Percentiles rank a stretch among this genome's conserved stretches.
Evolutionary conservation across 2,797 vertebrate species (phyloP).

Genomic region (Cyprinella venusta): DNA sequence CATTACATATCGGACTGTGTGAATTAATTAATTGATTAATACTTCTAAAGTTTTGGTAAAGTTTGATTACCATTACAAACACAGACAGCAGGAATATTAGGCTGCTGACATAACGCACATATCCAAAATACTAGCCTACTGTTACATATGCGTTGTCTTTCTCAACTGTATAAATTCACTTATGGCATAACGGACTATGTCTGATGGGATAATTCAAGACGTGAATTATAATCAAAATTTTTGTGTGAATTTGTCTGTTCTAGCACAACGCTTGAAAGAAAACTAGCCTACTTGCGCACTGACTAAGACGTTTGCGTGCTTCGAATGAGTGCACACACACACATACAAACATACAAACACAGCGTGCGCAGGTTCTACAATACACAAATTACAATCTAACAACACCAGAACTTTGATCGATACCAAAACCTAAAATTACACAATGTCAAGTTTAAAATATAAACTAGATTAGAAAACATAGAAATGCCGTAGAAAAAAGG

Average conservation of each 20-base stretch:
- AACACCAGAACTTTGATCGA: background rate
- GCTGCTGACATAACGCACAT: background rate
- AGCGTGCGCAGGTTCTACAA: background rate
- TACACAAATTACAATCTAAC: conserved; percentile 18
- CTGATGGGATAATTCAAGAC: background rate
- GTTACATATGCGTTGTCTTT: no score
- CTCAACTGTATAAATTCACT: background rate
- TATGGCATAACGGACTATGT: background rate
- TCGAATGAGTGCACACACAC: no score
- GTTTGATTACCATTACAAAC: no score
- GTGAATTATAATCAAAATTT: background rate
- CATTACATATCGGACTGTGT: no score
- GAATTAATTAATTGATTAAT: no score
- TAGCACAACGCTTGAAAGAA: background rate
- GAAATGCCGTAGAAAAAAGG: background rate
- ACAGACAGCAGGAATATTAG: no score
- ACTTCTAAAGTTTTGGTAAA: no score
- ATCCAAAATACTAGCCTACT: no score
- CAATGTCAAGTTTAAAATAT: background rate
- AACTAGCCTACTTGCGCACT: no score
- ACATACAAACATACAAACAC: no score
- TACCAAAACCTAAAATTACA: background rate
- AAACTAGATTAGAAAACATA: no score
- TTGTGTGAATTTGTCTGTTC: background rate
- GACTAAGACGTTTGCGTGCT: no score